Conservation (phyloP, 2,888 invertebrate genomes). For the Meta bourneti region DNA sequence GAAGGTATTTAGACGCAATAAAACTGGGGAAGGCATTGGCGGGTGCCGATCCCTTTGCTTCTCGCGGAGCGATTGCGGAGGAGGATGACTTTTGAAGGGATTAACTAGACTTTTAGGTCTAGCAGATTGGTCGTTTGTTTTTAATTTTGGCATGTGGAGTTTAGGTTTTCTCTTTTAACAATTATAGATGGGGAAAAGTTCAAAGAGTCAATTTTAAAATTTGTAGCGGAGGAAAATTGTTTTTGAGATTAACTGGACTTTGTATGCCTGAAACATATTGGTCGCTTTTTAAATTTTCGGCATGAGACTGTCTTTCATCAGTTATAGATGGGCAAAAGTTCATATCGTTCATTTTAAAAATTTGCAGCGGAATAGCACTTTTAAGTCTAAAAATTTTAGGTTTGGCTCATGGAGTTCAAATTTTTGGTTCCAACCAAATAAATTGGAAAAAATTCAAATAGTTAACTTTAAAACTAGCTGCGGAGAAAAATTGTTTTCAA, state of each 20-base stretch:
- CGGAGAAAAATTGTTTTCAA: too few species aligned
- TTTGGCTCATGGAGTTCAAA: too few species aligned
- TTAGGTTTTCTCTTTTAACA: not conserved
- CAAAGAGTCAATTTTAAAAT: not conserved
- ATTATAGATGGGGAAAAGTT: not conserved
- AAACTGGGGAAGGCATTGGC: not conserved
- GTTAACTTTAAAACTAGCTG: too few species aligned
- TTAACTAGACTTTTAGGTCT: not conserved
- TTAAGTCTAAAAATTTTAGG: too few species aligned
- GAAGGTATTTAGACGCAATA: constrained; percentile 20
- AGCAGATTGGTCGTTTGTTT: not conserved
- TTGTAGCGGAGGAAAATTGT: not conserved
- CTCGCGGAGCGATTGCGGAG: not conserved
- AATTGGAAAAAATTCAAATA: too few species aligned
- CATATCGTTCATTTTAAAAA: not conserved
- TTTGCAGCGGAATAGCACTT: too few species aligned
- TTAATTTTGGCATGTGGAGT: too few species aligned
- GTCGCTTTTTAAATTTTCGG: not conserved
- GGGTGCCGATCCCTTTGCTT: not conserved
- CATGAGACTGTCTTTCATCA: too few species aligned
- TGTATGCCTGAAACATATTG: not conserved
- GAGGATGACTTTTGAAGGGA: not conserved
- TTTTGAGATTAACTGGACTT: not conserved
- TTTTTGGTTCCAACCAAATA: too few species aligned
- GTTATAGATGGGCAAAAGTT: not conserved